Conservation (phyloP, 1,140 invertebrate genomes). For the Heliconius nattereri region DNA sequence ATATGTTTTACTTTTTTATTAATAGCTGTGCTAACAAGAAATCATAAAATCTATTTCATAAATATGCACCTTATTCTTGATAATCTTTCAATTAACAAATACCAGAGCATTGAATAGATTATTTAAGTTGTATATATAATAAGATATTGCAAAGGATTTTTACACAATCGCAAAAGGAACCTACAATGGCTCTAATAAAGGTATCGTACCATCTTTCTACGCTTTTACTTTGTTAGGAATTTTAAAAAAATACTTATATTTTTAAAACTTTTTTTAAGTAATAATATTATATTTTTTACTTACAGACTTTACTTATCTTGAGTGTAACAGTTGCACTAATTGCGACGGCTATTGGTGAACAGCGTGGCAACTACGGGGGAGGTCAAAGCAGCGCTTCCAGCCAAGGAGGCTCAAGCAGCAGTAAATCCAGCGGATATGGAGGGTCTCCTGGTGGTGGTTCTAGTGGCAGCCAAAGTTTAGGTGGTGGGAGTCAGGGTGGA, state of each 20-base stretch:
- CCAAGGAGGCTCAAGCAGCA: constrained; percentile 20
- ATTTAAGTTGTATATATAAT: constrained; percentile 26
- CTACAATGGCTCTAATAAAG: constrained; percentile 28
- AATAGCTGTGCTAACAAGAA: neutral
- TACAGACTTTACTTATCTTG: constrained; percentile 23
- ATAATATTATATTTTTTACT: neutral
- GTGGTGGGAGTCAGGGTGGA: constrained; percentile 3
- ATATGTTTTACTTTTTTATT: neutral
- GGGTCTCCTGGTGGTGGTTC: constrained; percentile 12
- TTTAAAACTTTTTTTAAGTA: too few relatives aligned
- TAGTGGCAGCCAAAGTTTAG: constrained; percentile 14
- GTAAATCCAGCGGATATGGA: constrained; percentile 13
- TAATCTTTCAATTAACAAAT: constrained; percentile 17
- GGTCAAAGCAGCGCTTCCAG: constrained; percentile 4
- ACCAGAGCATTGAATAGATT: constrained; percentile 29
- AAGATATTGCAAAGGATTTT: constrained; percentile 1
- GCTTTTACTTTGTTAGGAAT: neutral
- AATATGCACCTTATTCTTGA: constrained; percentile 17
- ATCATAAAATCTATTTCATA: neutral
- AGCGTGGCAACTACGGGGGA: constrained; percentile 13
- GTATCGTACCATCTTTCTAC: neutral
- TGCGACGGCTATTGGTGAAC: constrained; percentile 16
- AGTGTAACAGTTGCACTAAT: constrained; percentile 19
- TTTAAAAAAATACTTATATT: too few relatives aligned
- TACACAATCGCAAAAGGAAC: neutral